phyloP scores from a whole-genome alignment of 1,140 invertebrate genomes.

The Choristoneura fumiferana region DNA sequence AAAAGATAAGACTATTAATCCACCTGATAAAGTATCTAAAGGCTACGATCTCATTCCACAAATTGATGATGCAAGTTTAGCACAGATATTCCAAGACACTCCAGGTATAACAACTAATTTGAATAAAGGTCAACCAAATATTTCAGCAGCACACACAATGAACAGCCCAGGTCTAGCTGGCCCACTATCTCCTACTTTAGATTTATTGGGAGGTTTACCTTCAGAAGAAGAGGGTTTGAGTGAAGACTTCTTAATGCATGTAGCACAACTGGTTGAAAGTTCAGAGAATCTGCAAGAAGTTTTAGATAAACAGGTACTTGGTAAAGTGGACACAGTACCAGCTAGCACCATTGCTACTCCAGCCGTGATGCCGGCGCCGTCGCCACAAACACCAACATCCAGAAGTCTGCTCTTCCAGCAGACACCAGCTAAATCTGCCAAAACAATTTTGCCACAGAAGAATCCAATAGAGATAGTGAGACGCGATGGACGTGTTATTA shows the following conservation, averaged over 20 bases:
- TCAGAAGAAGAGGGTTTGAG: constrained; percentile 81
- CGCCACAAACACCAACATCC: constrained; percentile 32
- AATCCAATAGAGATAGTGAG: constrained; percentile 84
- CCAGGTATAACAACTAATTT: constrained; percentile 31
- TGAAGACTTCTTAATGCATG: constrained; percentile 83
- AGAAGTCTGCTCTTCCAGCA: constrained; percentile 38
- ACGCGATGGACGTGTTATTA: constrained; percentile 85
- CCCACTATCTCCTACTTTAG: constrained; percentile 71
- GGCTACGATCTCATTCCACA: constrained; percentile 66
- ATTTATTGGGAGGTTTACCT: constrained; percentile 69
- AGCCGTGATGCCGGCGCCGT: constrained; percentile 37
- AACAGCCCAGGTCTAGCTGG: constrained; percentile 62
- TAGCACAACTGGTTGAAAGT: constrained; percentile 82
- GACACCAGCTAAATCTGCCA: constrained; percentile 45
- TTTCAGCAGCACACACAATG: constrained; percentile 72
- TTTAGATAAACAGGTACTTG: constrained; percentile 81
- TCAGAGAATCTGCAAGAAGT: constrained; percentile 83
- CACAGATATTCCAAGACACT: constrained; percentile 70
- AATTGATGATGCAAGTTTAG: constrained; percentile 71
- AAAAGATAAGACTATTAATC: constrained; percentile 39
- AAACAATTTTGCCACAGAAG: constrained; percentile 53
- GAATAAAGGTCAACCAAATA: constrained; percentile 64
- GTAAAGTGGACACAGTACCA: constrained; percentile 66
- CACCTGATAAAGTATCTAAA: constrained; percentile 51
- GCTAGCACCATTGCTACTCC: constrained; percentile 46